Evolutionary conservation across 2,888 invertebrate species (phyloP), one percentile per base, ranked within the genome.

Genomic region (Latrodectus elegans): DNA sequence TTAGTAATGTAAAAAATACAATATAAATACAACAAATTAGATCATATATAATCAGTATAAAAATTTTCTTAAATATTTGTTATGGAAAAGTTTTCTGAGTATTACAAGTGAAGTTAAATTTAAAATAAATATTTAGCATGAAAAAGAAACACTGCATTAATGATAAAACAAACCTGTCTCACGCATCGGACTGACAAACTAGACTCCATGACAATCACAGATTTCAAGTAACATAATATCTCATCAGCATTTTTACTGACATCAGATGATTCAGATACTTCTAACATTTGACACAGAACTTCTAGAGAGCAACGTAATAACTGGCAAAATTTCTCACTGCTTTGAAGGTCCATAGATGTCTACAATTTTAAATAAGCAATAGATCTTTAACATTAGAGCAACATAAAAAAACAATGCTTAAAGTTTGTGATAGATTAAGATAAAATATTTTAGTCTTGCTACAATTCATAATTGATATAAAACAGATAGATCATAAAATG

Each of bases 161-260:
- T 15, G 12, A 60, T 89, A 72, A 65, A 65, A 60, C 80, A 26
- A 90, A 96, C 93, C 92, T 96, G 96, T 64, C 96, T 95, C 0
- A 97, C 95, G 92, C 96, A 96, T 88, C 94, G 94, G 0, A 97
- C 94, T 0, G 96, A 95, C 8, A 93, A 92, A 1, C 95, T 94
- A 0, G 96, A 94, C 82, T 95, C 95, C 64, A 96, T 91, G 12
- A 94, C 93, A 91, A 97, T 95, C 2, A 95, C 95, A 0, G 94
- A 94, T 91, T 95, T 95, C 10, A 96, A 93, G 91, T 96, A 97
- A 90, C 93, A 94, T 0, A 97, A 93, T 17, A 97, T 93, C 92
- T 97, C 97, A 92, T 97, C 97, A 0, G 96, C 95, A 74, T 95
- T 94, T 74, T 94, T 93, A 1, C 95, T 95, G 53, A 95, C 94